Percentiles rank a stretch among this genome's conserved stretches.
Conservation (phyloP, 2,113 vertebrate species). For the Hipposideros armiger region DNA sequence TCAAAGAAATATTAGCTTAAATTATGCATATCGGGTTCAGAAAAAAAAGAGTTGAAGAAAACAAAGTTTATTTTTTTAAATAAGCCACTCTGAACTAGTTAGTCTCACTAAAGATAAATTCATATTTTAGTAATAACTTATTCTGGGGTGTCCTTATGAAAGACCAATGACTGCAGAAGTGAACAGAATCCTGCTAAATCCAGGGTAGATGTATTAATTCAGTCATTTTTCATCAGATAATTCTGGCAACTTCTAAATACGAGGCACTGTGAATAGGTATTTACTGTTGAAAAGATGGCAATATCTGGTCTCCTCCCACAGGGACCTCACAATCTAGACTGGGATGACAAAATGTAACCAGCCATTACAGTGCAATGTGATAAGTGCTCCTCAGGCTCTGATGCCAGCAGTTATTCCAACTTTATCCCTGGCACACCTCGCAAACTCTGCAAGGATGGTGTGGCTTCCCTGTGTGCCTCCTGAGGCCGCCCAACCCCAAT, state of each 20-base stretch:
- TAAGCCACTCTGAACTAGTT: not conserved
- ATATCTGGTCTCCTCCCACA: not conserved
- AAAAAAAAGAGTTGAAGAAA: not conserved
- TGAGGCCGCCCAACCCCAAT: not conserved
- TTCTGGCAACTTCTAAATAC: slow-evolving; percentile 16
- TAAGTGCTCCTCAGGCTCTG: not conserved
- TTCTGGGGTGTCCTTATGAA: not conserved
- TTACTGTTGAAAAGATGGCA: not conserved
- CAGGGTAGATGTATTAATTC: not conserved
- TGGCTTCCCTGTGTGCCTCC: not conserved
- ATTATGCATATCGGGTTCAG: not conserved
- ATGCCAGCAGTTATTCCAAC: not conserved
- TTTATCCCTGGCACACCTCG: not conserved
- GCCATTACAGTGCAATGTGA: not conserved
- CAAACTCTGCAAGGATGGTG: not conserved
- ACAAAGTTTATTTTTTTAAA: not conserved
- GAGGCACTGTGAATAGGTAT: not conserved
- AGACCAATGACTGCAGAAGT: not conserved
- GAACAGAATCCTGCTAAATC: not conserved
- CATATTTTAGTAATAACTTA: not conserved
- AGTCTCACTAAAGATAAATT: not conserved
- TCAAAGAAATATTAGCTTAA: slow-evolving; percentile 33
- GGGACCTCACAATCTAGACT: not conserved
- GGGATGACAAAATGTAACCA: not conserved
- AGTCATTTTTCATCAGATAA: not conserved